A percentile compares a stretch with the other conserved stretches of the same genome.
phyloP scores from a whole-genome alignment of 2,888 invertebrate genomes.

The Drosophila prostipennis region DNA sequence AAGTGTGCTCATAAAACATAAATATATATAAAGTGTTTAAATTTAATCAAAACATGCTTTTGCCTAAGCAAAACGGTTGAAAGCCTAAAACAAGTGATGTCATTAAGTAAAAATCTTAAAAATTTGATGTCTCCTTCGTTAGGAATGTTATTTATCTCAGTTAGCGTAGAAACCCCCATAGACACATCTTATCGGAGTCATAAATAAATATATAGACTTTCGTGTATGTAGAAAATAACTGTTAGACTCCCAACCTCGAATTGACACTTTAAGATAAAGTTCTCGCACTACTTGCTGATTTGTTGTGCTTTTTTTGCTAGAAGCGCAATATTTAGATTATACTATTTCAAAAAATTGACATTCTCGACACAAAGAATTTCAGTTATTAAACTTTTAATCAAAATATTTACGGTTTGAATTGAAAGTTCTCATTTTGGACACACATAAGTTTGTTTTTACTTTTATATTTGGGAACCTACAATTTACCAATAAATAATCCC shows the following conservation, averaged over 20 bases:
- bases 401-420: not conserved
- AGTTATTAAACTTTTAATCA: not conserved
- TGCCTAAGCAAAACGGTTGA: no score
- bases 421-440: no score
- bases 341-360: not conserved
- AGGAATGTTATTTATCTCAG: constrained; percentile 7
- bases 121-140: constrained; percentile 1
- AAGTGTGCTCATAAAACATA: constrained; percentile 33
- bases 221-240: not conserved
- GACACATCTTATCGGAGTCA: constrained; percentile 12
- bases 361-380: no score
- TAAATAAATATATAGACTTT: constrained; percentile 8
- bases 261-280: constrained; percentile 20
- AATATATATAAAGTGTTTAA: constrained; percentile 29
- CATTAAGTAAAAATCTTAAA: not conserved
- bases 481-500: no score
- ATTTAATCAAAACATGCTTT: constrained; percentile 15
- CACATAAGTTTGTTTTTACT: no score
- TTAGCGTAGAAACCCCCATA: not conserved
- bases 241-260: constrained; percentile 3
- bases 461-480: no score
- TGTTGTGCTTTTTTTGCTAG: not conserved
- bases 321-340: not conserved
- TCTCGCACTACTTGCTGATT: not conserved
- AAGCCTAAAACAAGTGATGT: constrained; percentile 6